A percentile compares a stretch with the other conserved stretches of the same genome.
phyloP scores from a whole-genome alignment of 2,113 vertebrate genomes.

The Saguinus imperator region DNA sequence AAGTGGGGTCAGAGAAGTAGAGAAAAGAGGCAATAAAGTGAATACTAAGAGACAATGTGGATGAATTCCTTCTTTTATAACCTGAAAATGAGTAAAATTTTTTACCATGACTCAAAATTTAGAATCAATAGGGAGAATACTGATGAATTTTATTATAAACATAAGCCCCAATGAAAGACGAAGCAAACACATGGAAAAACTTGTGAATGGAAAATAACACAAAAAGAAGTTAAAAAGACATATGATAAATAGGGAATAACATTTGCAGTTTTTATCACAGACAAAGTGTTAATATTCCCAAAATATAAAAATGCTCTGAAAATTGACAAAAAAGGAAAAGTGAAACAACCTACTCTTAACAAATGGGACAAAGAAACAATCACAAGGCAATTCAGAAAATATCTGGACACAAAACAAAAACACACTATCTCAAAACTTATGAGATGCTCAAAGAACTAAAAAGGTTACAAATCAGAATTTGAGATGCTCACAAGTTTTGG shows the following conservation, averaged over 20 bases:
- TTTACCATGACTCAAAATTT: background rate
- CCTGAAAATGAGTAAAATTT: background rate
- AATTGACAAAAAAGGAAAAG: background rate
- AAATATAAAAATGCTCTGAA: background rate
- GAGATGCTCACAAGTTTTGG: no score
- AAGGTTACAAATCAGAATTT: no score
- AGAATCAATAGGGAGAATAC: background rate
- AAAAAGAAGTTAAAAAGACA: background rate
- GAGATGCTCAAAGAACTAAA: background rate
- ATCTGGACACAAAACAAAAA: background rate
- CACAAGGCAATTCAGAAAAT: background rate
- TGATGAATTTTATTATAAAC: background rate
- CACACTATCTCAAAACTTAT: background rate
- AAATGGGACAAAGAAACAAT: background rate
- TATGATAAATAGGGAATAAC: background rate
- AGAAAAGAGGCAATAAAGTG: background rate
- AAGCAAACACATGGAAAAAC: background rate
- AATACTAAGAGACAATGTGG: background rate
- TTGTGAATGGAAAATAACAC: background rate
- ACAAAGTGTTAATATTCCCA: background rate
- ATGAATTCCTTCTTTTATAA: slow-evolving; percentile 15
- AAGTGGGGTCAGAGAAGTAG: background rate
- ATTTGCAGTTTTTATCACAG: background rate
- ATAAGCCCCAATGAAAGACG: background rate
- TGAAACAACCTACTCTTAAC: background rate